Base-by-base conservation (phyloP, 1,140 invertebrate species). In the Drosophila novamexicana region DNA sequence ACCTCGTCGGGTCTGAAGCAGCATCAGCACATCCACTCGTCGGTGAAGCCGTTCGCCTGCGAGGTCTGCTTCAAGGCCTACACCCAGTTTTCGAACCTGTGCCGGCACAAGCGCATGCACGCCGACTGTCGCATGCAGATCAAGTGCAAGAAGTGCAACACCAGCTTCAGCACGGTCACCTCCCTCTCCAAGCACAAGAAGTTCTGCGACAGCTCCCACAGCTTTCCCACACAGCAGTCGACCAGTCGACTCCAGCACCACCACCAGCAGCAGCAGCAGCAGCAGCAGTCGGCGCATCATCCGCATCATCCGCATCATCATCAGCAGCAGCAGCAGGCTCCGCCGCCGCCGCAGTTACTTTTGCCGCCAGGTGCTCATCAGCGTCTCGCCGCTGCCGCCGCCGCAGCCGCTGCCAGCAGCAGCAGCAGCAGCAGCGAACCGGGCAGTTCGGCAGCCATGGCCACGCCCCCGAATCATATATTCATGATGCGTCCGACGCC, bases 41-140 rank as follows among this genome's bases (percentile, higher is more conserved):
- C 97, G 84, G 96, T 99, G 50, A 99, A 99, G 93, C 99, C 99
- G 2, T 99, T 99, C 93, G 96, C 97, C 93, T 99, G 97, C 93
- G 97, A 98, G 92, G 97, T 98, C 54, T 97, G 96, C 93, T 95
- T 95, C 81, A 97, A 97, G 95, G 96, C 98, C 1, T 99, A 99
- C 94, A 99, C 99, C 0, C 99, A 99, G 93, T 99, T 99, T 93
- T 99, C 98, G 10, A 99, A 99, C 93, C 94, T 99, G 78, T 99
- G 99, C 92, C 96, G 99, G 16, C 99, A 99, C 93, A 99, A 99
- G 91, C 97, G 99, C 71, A 99, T 99, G 97, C 99, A 99, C 93
- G 96, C 96, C 12, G 96, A 97, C 86, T 97, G 97, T 91, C 95
- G 97, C 79, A 96, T 96, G 93, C 95, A 97, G 91, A 97, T 97